phyloP scores from a whole-genome alignment of 2,888 invertebrate species.

The Homarus gammarus region DNA sequence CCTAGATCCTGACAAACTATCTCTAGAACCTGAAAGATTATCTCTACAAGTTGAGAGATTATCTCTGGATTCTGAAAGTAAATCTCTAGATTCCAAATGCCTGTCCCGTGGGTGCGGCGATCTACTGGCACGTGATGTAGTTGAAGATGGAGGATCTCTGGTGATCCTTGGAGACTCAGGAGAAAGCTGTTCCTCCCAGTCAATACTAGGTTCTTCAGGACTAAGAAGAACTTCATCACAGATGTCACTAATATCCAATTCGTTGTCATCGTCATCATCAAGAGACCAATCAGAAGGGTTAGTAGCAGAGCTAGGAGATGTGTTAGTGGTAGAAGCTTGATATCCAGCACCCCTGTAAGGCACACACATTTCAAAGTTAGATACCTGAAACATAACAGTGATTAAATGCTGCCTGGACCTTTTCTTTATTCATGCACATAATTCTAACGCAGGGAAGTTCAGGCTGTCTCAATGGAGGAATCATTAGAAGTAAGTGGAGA shows the following conservation, averaged over 20 bases:
- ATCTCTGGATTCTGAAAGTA: conserved; percentile 42
- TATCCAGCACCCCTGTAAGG: conserved; percentile 43
- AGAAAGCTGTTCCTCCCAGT: conserved; percentile 68
- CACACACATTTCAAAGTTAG: conserved; percentile 41
- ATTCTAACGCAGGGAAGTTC: too few species aligned
- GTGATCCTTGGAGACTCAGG: conserved; percentile 50
- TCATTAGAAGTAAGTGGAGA: too few species aligned
- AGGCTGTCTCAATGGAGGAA: too few species aligned
- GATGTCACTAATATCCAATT: conserved; percentile 56
- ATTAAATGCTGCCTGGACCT: conserved; percentile 1
- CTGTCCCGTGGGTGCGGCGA: conserved; percentile 40
- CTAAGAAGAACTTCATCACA: conserved; percentile 63
- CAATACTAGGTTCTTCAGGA: conserved; percentile 61
- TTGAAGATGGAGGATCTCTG: conserved; percentile 19
- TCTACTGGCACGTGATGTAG: conserved; percentile 10
- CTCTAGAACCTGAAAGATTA: conserved; percentile 33
- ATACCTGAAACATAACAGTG: background rate
- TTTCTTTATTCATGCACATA: background rate
- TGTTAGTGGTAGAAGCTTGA: conserved; percentile 37
- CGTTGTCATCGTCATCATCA: conserved; percentile 56
- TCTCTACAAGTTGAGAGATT: conserved; percentile 44
- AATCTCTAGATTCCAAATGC: conserved; percentile 29
- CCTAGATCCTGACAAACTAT: conserved; percentile 34
- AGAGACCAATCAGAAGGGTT: conserved; percentile 47
- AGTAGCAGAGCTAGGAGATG: conserved; percentile 26